phyloP scores from a whole-genome alignment of 30 jellyfish, hydroid and myxozoan genomes.

The Chrysaora quinquecirrha region DNA sequence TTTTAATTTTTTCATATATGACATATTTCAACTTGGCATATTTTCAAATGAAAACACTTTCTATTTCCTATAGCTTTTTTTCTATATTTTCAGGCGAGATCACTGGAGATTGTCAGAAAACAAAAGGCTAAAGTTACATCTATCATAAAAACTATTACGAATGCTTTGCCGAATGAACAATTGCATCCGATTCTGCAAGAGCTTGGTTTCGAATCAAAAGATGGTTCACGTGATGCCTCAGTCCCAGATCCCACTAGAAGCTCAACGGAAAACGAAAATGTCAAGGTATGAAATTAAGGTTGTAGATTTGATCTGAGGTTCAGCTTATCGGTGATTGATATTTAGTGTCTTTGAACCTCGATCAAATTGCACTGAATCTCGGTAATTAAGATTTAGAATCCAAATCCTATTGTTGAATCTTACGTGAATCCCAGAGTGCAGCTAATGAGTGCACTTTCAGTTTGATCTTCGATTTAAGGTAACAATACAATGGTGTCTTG shows the following conservation, averaged over 20 bases:
- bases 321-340: not conserved
- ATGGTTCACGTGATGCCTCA: not conserved
- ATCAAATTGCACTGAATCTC: not conserved
- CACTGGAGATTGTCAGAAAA: not conserved
- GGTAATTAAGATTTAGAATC: not conserved
- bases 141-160: not conserved
- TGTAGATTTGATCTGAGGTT: too few species aligned
- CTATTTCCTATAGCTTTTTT: too few species aligned
- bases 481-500: too few species aligned
- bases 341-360: not conserved
- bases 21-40: too few species aligned
- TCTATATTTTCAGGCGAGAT: not conserved
- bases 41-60: too few species aligned
- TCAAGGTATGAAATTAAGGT: not conserved
- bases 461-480: too few species aligned
- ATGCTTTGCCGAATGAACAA: not conserved
- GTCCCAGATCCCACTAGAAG: not conserved
- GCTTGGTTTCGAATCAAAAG: not conserved
- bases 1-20: too few species aligned
- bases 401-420: slow-evolving; percentile 1
- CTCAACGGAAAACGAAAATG: not conserved
- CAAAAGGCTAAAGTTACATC: not conserved
- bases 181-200: not conserved
- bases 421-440: too few species aligned
- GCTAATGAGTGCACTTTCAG: too few species aligned